Evolutionary conservation across 2,888 invertebrate genomes (phyloP).

Genomic region (Pachydiplax longipennis): DNA sequence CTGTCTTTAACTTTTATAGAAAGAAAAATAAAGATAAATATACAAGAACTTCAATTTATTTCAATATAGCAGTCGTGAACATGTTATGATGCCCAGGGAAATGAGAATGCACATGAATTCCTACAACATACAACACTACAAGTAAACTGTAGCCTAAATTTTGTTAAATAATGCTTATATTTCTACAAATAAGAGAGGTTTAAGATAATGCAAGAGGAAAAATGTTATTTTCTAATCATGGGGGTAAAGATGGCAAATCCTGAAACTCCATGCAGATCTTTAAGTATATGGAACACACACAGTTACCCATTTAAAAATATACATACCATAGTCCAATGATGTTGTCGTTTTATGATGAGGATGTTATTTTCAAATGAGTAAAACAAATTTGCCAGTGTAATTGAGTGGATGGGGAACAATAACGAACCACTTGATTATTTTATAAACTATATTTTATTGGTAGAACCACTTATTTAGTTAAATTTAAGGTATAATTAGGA

Average conservation of each 20-base stretch:
- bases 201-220: neutral
- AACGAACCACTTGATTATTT: neutral
- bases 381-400: neutral
- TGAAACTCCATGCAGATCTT: slow-evolving; percentile 22
- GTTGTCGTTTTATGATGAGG: neutral
- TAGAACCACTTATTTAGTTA: neutral
- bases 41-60: no score
- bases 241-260: neutral
- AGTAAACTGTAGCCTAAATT: neutral
- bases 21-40: no score
- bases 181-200: neutral
- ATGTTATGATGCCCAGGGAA: neutral
- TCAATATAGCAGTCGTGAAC: no score
- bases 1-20: no score
- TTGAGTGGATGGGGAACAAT: neutral
- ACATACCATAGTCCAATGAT: slow-evolving; percentile 37
- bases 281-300: neutral
- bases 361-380: neutral
- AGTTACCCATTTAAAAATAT: slow-evolving; percentile 24
- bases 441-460: neutral
- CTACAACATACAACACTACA: slow-evolving; percentile 1
- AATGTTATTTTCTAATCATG: neutral
- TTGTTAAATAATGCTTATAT: neutral
- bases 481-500: neutral
- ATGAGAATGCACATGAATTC: neutral